These are phyloP conservation scores for Agriopis marginaria DNA, from an alignment of 2,888 invertebrate species.

Conservation along the genomic window DNA sequence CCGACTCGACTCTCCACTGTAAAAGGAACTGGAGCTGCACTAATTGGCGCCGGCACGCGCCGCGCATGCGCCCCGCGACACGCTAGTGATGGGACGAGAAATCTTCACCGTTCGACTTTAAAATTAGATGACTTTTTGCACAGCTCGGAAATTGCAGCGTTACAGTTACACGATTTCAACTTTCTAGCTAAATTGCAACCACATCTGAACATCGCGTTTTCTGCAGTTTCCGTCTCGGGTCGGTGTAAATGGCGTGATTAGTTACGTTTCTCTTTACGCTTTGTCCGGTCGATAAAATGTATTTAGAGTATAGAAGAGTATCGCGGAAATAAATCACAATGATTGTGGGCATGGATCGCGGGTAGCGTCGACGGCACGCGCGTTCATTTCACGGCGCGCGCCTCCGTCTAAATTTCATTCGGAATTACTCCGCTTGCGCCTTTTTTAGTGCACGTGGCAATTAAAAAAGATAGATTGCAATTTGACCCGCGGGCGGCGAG, in stretches of 20 bases:
- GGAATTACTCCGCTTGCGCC: conserved; percentile 70
- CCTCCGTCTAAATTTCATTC: conserved; percentile 70
- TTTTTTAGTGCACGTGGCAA: conserved; percentile 77
- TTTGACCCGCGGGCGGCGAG: conserved; percentile 80
- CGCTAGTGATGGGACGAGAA: conserved; percentile 83
- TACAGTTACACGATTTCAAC: conserved; percentile 68
- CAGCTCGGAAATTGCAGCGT: conserved; percentile 70
- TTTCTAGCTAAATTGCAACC: conserved; percentile 65
- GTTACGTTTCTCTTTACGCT: conserved; percentile 68
- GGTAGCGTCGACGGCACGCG: conserved; percentile 53
- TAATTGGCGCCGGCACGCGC: conserved; percentile 85
- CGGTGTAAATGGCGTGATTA: conserved; percentile 51
- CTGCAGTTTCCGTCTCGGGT: conserved; percentile 50
- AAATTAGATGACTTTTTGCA: conserved; percentile 77
- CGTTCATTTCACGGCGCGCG: conserved; percentile 78
- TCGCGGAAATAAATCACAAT: conserved; percentile 69
- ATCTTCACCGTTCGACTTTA: conserved; percentile 76
- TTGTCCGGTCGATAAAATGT: conserved; percentile 59
- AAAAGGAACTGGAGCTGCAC: conserved; percentile 84
- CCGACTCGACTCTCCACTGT: conserved; percentile 73
- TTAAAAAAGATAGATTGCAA: conserved; percentile 85
- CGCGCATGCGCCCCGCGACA: conserved; percentile 75
- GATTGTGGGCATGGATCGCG: conserved; percentile 51
- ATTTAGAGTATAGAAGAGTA: conserved; percentile 61
- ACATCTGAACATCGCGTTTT: conserved; percentile 53